Base-by-base conservation (phyloP, 1,140 invertebrate species). In the Drosophila kurseongensis region DNA sequence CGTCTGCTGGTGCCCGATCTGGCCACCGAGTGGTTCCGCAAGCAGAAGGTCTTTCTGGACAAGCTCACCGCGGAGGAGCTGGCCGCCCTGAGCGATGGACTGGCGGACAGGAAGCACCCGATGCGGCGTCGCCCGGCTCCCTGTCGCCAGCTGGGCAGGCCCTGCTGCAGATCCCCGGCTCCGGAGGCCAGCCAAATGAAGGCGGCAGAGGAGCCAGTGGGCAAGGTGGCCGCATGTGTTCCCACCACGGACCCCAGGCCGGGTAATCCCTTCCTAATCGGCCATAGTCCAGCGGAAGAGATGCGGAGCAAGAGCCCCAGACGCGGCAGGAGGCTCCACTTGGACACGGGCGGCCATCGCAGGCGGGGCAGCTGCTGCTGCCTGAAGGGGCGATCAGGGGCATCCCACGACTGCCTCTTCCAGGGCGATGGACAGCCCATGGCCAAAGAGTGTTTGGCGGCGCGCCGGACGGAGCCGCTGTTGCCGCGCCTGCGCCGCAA, bases 11-110 rank as follows among this genome's bases (percentile, higher is more conserved):
- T 91, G 12, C 88, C 88, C 2, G 88, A 91, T 6, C 45, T 88
- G 69, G 88, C 88, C 35, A 91, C 88, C 18, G 74, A 83, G 4
- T 91, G 88, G 88, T 91, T 73, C 38, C 89, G 83, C 48, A 84
- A 78, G 40, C 88, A 91, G 16, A 90, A 90, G 45, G 9, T 52
- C 8, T 84, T 67, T 7, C 47, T 74, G 18, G 84, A 88, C 59
- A 59, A 42, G 23, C 55, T 83, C 0, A 68, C 47, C 4, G 0
- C 38, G 0, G 32, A 52, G n/a, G 59, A 83, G 47, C 29, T 60
- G 65, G 36, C 35, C 27, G 16, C 42, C 5, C 10, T 47, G 0
- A 41, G 41, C n/a, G 65, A 10, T 13, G 68, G 65, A 3, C 13
- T 40, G 38, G 14, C 10, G 9, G 12, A 18, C 7, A 44, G 40